phyloP scores from a whole-genome alignment of 2,113 vertebrate genomes.

The Marcusenius ussheri region DNA sequence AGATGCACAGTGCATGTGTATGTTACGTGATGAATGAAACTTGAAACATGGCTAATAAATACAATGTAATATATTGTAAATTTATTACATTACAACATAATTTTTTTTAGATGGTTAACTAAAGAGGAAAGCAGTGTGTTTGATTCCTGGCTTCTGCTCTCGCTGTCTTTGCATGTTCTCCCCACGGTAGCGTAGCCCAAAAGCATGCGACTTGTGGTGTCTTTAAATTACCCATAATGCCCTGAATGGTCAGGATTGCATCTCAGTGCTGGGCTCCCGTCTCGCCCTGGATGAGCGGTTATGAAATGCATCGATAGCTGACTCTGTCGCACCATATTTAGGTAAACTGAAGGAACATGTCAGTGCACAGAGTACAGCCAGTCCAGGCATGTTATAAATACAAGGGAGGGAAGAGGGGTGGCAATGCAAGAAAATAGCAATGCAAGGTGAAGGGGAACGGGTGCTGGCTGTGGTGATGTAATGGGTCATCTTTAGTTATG shows the following conservation, averaged over 20 bases:
- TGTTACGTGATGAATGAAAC: background rate
- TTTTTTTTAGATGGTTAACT: background rate
- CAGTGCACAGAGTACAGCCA: background rate
- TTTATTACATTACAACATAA: background rate
- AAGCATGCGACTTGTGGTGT: background rate
- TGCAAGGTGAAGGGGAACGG: background rate
- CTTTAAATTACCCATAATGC: background rate
- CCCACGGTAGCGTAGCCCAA: background rate
- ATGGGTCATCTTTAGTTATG: background rate
- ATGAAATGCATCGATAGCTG: background rate
- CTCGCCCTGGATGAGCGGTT: background rate
- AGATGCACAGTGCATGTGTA: background rate
- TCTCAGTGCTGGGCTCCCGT: background rate
- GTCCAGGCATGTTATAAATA: background rate
- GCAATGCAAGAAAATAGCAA: background rate
- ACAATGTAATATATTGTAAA: background rate
- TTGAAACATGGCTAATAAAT: background rate
- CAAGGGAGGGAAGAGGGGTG: background rate
- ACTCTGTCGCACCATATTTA: background rate
- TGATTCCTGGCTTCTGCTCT: background rate
- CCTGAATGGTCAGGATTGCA: background rate
- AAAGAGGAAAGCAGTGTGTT: background rate
- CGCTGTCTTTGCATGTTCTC: background rate
- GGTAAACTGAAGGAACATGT: background rate
- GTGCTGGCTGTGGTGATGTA: background rate